Conservation (phyloP, 2,797 vertebrate genomes). For the Notoglanidium macrostoma region DNA sequence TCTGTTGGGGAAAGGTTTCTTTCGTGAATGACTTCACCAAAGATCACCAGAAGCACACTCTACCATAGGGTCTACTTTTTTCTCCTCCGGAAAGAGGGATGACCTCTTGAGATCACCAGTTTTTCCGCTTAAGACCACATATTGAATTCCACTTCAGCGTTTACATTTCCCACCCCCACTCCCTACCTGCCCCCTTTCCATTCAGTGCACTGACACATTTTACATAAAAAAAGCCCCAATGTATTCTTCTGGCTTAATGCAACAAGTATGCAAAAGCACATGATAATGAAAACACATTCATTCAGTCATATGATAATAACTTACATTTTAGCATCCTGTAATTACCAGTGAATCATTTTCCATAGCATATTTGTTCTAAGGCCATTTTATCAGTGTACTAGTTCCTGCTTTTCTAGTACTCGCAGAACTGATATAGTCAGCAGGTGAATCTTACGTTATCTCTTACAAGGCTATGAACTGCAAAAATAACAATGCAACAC, state of each 20-base stretch:
- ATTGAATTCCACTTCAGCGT: slow-evolving; percentile 88
- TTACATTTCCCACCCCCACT: slow-evolving; percentile 57
- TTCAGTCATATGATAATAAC: not conserved
- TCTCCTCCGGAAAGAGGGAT: slow-evolving; percentile 79
- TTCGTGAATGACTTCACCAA: slow-evolving; percentile 82
- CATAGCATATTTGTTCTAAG: not conserved
- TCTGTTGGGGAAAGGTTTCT: slow-evolving; percentile 75
- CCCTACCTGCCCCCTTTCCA: slow-evolving; percentile 65
- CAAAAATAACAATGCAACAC: slow-evolving; percentile 76
- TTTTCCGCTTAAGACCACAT: slow-evolving; percentile 78
- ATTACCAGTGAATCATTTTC: not conserved
- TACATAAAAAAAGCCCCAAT: slow-evolving; percentile 37
- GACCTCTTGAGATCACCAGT: slow-evolving; percentile 78
- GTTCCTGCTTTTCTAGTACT: slow-evolving; percentile 3
- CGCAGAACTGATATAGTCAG: not conserved
- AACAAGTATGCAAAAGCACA: slow-evolving; percentile 52
- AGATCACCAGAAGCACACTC: slow-evolving; percentile 78
- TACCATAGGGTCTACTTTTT: slow-evolving; percentile 77
- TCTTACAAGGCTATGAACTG: slow-evolving; percentile 72
- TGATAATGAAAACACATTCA: slow-evolving; percentile 52
- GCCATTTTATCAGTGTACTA: not conserved
- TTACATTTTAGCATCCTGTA: not conserved
- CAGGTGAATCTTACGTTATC: slow-evolving; percentile 68
- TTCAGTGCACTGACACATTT: slow-evolving; percentile 51
- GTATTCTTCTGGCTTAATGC: slow-evolving; percentile 40